Base-by-base conservation (phyloP, 2,797 vertebrate genomes). In the Oreochromis grahami region DNA sequence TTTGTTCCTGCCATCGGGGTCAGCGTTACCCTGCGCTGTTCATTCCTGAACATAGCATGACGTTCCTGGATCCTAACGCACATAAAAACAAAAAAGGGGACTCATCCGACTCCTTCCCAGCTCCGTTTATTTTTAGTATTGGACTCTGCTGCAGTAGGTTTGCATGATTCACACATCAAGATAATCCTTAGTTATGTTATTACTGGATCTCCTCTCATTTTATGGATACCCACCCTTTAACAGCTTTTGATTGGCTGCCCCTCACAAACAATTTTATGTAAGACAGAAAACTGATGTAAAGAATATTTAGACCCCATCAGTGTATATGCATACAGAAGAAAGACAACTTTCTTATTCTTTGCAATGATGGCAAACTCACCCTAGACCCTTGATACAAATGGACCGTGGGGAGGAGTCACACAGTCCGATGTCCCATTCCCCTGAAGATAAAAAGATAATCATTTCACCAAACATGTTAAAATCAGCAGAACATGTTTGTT, bases 1-100 rank as follows among this genome's bases (percentile, higher is more conserved):
- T 97, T 97, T 90, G 97, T 95, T 81, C 95, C 95, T 45, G 82
- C 53, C 32, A 93, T 13, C 0, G 97, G 97, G 1, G 86, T 94
- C 81, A 99, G 77, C 0, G 87, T 95, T 24, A 98, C 96, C 36
- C 86, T 93, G 2, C 94, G 96, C 26, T 96, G 93, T 50, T 92
- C 83, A 74, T 97, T 98, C 82, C 84, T 96, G 86, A 98, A 97
- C 11, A 96, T 92, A n/a, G 96, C 96, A 0, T 98, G 98, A 60
- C 91, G 96, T 72, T 97, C 97, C 87, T 97, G 96, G 92, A 98
- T 98, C 65, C 98, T 98, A 89, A 85, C n/a, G 43, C 48, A 87
- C 58, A 65, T 29, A 19, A 48, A 72, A 48, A 19, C 41, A 48
- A 48, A 48, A 29, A 19, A 5, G 2, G 21, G 63, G n/a, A 24